Percentiles rank a stretch among this genome's conserved stretches.
phyloP scores from a whole-genome alignment of 2,113 vertebrate genomes.

The Clarias macrocephalus region DNA sequence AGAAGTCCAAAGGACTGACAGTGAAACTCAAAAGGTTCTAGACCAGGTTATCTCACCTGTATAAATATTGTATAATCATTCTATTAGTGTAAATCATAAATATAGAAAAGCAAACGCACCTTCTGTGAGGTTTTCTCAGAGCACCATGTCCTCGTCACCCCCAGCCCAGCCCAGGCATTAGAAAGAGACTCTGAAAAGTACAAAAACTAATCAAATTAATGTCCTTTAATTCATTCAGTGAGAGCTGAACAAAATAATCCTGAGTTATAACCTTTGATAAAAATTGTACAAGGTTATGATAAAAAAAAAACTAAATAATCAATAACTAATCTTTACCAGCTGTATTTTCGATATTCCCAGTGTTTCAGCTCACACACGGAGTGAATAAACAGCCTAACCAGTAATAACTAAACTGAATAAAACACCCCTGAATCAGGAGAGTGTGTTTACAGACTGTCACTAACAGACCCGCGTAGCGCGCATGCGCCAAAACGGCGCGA shows the following conservation, averaged over 20 bases:
- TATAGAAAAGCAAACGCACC: slow-evolving; percentile 35
- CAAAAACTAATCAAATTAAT: not conserved
- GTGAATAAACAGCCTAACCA: not conserved
- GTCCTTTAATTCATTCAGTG: not conserved
- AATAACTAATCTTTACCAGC: not conserved
- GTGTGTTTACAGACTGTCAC: slow-evolving; percentile 23
- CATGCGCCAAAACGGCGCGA: slow-evolving; percentile 4
- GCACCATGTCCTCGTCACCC: slow-evolving; percentile 22
- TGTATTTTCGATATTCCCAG: not conserved
- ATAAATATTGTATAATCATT: not conserved
- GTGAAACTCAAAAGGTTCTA: not conserved
- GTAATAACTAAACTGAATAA: not conserved
- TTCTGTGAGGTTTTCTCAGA: slow-evolving; percentile 36
- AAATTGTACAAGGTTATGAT: not conserved
- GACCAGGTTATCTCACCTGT: not conserved
- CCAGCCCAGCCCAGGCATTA: slow-evolving; percentile 27
- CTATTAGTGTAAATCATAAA: not conserved
- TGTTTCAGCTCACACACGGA: not conserved
- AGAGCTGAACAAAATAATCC: not conserved
- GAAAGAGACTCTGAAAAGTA: not conserved
- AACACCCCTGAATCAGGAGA: not conserved
- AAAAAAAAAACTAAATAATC: not conserved
- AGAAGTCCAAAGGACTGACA: no score
- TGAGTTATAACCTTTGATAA: not conserved
- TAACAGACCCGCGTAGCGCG: not conserved